Percentiles rank a stretch among this genome's conserved stretches.
Evolutionary conservation across 2,113 vertebrate species (phyloP).

Genomic region (Heliornis fulica): DNA sequence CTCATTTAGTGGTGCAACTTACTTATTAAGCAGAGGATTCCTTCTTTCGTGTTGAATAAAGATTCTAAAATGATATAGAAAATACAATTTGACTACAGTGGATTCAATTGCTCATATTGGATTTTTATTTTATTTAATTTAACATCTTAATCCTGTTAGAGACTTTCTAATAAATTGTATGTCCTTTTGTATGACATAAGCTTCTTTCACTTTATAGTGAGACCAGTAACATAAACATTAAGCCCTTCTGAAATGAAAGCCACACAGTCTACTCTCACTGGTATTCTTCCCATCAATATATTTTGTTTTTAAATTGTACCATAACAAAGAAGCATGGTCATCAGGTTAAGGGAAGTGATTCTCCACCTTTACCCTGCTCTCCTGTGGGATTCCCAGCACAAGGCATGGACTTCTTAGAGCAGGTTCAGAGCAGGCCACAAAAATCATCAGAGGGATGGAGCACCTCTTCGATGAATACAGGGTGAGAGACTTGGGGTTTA

Average conservation of each 20-base stretch:
- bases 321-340: not conserved
- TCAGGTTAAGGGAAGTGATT: fast-evolving
- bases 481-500: no score
- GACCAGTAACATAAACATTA: not conserved
- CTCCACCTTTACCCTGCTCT: fast-evolving
- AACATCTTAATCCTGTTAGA: not conserved
- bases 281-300: not conserved
- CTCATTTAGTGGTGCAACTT: not conserved
- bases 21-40: conserved; percentile 12
- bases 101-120: conserved; percentile 1
- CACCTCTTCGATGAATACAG: no score
- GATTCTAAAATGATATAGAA: not conserved
- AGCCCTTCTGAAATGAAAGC: not conserved
- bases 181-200: not conserved
- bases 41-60: conserved; percentile 28
- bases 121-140: conserved; percentile 6
- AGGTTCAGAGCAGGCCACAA: not conserved
- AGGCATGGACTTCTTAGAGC: fast-evolving
- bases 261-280: not conserved
- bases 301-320: not conserved
- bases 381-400: not conserved
- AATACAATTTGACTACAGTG: not conserved
- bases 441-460: no score
- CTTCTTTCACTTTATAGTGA: not conserved
- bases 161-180: not conserved